Conservation (phyloP, 2,888 invertebrate genomes). For the Deroplatys truncata region DNA sequence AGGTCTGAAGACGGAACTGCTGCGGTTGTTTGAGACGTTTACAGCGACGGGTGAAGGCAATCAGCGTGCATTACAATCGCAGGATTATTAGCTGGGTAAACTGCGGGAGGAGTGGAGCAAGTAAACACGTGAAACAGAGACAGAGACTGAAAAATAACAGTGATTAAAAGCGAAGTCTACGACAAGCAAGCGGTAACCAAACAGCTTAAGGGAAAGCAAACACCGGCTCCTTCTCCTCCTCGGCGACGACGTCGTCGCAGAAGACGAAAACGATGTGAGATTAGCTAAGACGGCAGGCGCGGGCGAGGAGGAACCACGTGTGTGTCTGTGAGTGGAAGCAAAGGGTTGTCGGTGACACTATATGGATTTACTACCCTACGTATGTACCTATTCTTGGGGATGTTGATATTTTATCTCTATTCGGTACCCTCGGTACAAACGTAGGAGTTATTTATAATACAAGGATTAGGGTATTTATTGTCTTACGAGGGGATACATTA, state of each 20-base stretch:
- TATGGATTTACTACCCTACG: background rate
- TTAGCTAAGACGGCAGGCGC: background rate
- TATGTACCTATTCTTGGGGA: too few species aligned
- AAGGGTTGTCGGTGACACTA: background rate
- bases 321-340: background rate
- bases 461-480: too few species aligned
- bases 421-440: too few species aligned
- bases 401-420: too few species aligned
- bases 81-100: constrained; percentile 25
- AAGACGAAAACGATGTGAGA: constrained; percentile 1
- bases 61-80: constrained; percentile 26
- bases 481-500: too few species aligned
- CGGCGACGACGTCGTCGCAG: background rate
- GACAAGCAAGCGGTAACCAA: constrained; percentile 19
- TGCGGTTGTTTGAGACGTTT: background rate
- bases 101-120: background rate
- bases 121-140: background rate
- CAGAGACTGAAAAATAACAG: constrained; percentile 19
- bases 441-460: too few species aligned
- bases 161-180: constrained; percentile 17
- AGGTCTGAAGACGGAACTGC: background rate
- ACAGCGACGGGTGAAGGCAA: background rate
- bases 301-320: background rate
- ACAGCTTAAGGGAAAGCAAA: constrained; percentile 20
- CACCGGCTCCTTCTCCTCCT: background rate